phyloP scores from a whole-genome alignment of 2,113 vertebrate species.

The Solenodon paradoxus region DNA sequence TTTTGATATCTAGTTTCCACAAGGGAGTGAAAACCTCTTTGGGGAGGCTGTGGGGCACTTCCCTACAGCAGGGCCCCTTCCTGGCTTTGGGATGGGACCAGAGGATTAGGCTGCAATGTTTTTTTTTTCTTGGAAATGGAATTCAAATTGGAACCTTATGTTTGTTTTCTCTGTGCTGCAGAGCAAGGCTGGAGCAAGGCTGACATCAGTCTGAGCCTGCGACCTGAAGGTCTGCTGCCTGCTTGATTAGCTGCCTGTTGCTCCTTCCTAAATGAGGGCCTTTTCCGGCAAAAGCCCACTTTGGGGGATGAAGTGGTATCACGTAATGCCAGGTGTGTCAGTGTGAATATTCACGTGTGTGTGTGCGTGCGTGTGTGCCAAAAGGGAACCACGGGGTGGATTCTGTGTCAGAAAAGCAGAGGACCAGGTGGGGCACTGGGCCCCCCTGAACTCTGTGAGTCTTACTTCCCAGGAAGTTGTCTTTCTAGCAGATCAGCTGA shows the following conservation, averaged over 20 bases:
- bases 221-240: neutral
- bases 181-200: neutral
- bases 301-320: neutral
- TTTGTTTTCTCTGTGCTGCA: neutral
- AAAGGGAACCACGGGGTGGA: neutral
- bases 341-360: accelerated
- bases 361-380: accelerated
- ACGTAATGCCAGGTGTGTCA: neutral
- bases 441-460: neutral
- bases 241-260: neutral
- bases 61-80: neutral
- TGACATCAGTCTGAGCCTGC: neutral
- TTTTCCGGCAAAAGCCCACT: neutral
- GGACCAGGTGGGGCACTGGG: neutral
- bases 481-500: neutral
- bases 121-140: slow-evolving; percentile 16
- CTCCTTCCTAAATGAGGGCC: neutral
- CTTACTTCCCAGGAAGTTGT: neutral
- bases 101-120: neutral
- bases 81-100: slow-evolving; percentile 44
- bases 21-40: neutral
- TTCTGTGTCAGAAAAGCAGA: neutral
- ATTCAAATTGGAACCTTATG: slow-evolving; percentile 69
- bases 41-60: neutral
- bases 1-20: neutral